A percentile compares a stretch with the other conserved stretches of the same genome.
Evolutionary conservation across 2,888 invertebrate genomes (phyloP).

Genomic region (Limnephilus marmoratus): DNA sequence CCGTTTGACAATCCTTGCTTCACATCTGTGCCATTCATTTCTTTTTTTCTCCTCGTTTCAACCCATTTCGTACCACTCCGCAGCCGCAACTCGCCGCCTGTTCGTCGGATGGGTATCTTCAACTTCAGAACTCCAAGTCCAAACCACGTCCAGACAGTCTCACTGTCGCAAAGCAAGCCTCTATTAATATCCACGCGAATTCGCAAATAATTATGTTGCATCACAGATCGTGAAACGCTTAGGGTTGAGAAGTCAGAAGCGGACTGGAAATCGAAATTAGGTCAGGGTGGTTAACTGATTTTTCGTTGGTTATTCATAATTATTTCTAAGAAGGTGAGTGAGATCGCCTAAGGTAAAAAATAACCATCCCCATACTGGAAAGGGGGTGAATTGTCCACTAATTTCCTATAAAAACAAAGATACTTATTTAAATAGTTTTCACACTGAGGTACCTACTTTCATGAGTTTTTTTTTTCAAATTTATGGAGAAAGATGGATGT

Average conservation of each 20-base stretch:
- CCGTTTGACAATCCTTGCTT: background rate
- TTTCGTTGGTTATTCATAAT: no score
- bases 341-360: no score
- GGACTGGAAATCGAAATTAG: background rate
- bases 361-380: no score
- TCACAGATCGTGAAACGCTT: background rate
- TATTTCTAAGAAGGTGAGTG: no score
- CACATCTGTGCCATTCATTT: conserved; percentile 19
- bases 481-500: no score
- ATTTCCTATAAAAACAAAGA: no score
- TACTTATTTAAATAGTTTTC: no score
- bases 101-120: background rate
- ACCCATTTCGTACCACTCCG: background rate
- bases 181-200: background rate
- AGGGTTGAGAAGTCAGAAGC: background rate
- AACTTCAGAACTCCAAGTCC: background rate
- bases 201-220: background rate
- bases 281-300: background rate
- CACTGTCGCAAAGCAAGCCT: background rate
- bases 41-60: conserved; percentile 6
- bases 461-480: no score
- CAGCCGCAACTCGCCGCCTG: background rate
- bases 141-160: background rate
- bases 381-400: no score
- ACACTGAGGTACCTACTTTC: no score